Percentiles rank a stretch among this genome's conserved stretches.
Conservation (phyloP, 2,797 vertebrate species). For the Hipposideros larvatus region DNA sequence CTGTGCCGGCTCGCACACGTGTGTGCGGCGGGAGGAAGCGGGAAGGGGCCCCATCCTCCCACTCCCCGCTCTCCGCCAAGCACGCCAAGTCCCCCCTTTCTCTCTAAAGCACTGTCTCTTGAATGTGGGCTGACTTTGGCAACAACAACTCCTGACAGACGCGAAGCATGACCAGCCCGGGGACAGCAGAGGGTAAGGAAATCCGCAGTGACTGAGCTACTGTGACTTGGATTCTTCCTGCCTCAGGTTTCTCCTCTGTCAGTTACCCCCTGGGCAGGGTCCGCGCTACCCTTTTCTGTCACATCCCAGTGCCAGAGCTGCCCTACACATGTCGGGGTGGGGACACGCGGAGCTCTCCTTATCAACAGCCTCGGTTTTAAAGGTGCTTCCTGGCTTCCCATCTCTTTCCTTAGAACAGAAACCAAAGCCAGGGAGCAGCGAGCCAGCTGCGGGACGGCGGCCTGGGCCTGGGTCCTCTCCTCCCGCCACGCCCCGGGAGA, state of each 20-base stretch:
- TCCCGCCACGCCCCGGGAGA: fast-evolving
- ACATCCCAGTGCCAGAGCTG: neutral
- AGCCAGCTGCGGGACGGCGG: fast-evolving
- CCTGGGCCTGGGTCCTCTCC: fast-evolving
- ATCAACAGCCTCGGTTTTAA: neutral
- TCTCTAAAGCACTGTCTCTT: neutral
- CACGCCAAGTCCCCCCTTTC: fast-evolving
- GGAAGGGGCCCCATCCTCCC: fast-evolving
- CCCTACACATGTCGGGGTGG: neutral
- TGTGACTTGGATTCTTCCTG: neutral
- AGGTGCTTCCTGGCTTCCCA: neutral
- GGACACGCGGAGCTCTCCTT: neutral
- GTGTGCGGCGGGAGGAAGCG: fast-evolving
- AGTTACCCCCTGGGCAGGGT: fast-evolving
- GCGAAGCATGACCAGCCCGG: neutral
- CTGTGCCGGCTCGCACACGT: fast-evolving
- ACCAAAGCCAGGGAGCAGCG: neutral
- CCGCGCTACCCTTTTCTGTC: neutral
- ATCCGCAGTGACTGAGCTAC: fast-evolving
- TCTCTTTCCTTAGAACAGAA: neutral
- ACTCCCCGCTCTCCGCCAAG: fast-evolving
- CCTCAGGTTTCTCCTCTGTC: neutral
- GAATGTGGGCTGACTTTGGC: neutral
- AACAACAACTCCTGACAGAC: fast-evolving
- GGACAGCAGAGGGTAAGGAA: neutral